phyloP scores from a whole-genome alignment of 2,797 vertebrate genomes.

The Gallinago nigripennis region DNA sequence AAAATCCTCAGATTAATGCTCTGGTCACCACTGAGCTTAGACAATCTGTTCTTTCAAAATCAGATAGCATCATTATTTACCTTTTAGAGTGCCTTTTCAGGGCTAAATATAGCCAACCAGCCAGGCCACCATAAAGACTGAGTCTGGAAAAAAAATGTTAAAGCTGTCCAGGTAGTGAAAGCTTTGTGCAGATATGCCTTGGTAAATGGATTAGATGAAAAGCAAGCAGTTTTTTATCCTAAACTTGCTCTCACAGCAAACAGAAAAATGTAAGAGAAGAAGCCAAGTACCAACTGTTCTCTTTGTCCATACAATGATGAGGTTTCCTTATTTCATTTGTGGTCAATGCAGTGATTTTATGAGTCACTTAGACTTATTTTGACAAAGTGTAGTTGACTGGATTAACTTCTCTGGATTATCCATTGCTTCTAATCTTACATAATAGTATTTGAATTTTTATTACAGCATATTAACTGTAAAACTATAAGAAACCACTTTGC shows the following conservation, averaged over 20 bases:
- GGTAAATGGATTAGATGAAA: slow-evolving; percentile 26
- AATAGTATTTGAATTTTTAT: not conserved
- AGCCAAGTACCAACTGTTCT: not conserved
- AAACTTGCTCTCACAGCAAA: slow-evolving; percentile 4
- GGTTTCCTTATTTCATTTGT: not conserved
- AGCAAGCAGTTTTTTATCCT: not conserved
- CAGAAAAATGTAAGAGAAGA: not conserved
- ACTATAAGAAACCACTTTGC: not conserved
- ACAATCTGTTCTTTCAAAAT: not conserved
- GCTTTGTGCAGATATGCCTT: not conserved
- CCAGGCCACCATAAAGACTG: not conserved
- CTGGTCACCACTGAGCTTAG: not conserved
- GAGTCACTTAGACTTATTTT: not conserved
- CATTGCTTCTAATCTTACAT: not conserved
- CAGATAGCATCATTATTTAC: not conserved
- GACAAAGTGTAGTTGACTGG: not conserved
- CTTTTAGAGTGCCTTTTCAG: not conserved
- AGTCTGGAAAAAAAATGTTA: slow-evolving; percentile 29
- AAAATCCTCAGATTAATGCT: not conserved
- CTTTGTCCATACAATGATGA: not conserved
- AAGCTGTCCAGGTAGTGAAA: not conserved
- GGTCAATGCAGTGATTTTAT: not conserved
- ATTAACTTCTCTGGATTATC: not conserved
- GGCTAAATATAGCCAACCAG: slow-evolving; percentile 42
- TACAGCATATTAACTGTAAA: not conserved